phyloP scores from a whole-genome alignment of 2,888 invertebrate species.

The Sclerodermus sp. region DNA sequence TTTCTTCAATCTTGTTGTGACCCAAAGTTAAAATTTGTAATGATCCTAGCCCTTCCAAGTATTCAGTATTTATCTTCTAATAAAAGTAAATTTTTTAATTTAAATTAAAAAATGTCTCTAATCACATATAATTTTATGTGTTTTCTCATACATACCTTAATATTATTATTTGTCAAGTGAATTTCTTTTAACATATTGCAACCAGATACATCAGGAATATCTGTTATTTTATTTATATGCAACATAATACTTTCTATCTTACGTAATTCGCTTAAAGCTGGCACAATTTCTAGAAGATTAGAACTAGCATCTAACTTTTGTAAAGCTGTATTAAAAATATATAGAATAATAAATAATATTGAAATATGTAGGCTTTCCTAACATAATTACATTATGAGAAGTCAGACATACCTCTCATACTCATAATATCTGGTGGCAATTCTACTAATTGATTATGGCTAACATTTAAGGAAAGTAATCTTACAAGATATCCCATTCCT shows the following conservation, averaged over 20 bases:
- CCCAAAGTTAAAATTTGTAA: conserved; percentile 76
- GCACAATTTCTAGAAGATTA: conserved; percentile 69
- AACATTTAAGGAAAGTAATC: conserved; percentile 72
- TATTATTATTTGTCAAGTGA: conserved; percentile 80
- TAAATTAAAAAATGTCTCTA: conserved; percentile 2
- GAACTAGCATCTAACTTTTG: conserved; percentile 74
- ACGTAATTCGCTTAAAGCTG: conserved; percentile 72
- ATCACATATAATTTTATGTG: background rate
- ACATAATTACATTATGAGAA: no score
- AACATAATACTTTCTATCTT: conserved; percentile 76
- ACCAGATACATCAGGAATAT: conserved; percentile 75
- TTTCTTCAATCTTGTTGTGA: conserved; percentile 75
- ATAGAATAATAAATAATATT: conserved; percentile 4
- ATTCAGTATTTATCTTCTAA: conserved; percentile 71
- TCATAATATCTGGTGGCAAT: conserved; percentile 79
- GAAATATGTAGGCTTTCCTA: background rate
- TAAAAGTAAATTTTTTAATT: conserved; percentile 43
- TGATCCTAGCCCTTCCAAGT: conserved; percentile 73
- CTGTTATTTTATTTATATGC: conserved; percentile 78
- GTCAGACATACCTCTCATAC: conserved; percentile 79
- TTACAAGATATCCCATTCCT: conserved; percentile 82
- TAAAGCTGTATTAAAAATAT: conserved; percentile 62
- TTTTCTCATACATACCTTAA: conserved; percentile 63
- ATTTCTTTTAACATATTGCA: conserved; percentile 78
- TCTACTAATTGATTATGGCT: conserved; percentile 75